phyloP scores from a whole-genome alignment of 2,888 invertebrate genomes.

The Polyploca ridens region DNA sequence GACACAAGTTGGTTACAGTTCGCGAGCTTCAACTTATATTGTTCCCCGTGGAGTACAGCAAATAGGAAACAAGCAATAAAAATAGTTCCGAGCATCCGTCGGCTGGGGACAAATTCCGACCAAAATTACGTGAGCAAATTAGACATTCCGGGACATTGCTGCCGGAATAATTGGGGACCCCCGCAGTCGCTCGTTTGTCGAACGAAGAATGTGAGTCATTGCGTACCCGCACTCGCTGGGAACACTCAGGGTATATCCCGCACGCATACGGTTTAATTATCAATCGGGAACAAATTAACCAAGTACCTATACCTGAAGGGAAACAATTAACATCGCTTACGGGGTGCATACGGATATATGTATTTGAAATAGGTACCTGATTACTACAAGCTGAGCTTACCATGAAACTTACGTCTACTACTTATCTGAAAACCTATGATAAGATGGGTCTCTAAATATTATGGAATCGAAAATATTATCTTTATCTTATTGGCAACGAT shows the following conservation, averaged over 20 bases:
- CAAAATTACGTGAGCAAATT: conserved; percentile 84
- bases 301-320: neutral
- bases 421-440: too few relatives aligned
- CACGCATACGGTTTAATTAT: neutral
- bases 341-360: neutral
- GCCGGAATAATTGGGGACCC: conserved; percentile 74
- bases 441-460: too few relatives aligned
- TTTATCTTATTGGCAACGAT: too few relatives aligned
- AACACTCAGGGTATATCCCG: neutral
- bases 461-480: too few relatives aligned
- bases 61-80: conserved; percentile 83
- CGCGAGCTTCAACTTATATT: conserved; percentile 74
- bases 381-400: too few relatives aligned
- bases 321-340: neutral
- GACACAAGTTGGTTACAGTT: conserved; percentile 72
- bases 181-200: conserved; percentile 57
- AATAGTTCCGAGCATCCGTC: conserved; percentile 78
- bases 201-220: conserved; percentile 54
- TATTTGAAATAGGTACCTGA: too few relatives aligned
- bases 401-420: too few relatives aligned
- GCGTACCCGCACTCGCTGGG: conserved; percentile 25
- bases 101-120: conserved; percentile 76
- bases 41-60: conserved; percentile 71
- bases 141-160: conserved; percentile 80
- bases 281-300: conserved; percentile 1